Base-by-base conservation (phyloP, 1,140 invertebrate genomes). In the Tribolium madens region DNA sequence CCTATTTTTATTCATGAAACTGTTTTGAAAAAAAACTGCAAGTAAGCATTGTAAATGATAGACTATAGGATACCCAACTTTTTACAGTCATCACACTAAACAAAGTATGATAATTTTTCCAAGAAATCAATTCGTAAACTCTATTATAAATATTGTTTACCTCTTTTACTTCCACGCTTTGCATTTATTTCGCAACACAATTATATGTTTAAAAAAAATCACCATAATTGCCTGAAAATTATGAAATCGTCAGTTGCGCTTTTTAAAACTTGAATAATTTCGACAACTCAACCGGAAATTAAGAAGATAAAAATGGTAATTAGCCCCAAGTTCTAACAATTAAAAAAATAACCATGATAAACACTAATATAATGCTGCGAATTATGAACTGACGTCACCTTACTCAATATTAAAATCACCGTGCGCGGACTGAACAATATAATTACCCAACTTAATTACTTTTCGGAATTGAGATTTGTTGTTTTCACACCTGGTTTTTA, bases 21-120 rank as follows among this genome's bases (percentile, higher is more conserved):
- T 2, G 18, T 14, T 57, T 69, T 46, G 15, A 36, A 46, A 60
- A 46, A 36, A 76, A 76, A 71, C 53, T 76, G 75, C 75, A 76
- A 76, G 75, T 76, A 76, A 76, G 70, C 21, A 13, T 76, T 36
- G 12, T 71, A 71, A 76, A 76, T 76, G 64, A 50, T 69, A 31
- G 31, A 6, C 9, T 18, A 52, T 10, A 73, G n/a, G 26, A 15
- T 73, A 21, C 47, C 17, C 4, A 31, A 31, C 60, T 48, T 72
- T 73, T 26, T 73, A 14, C 26, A 21, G 12, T 13, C 72, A 48
- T 14, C 18, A 52, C 6, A 36, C 33, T 10, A 36, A 36, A 36
- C 10, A 36, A 36, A 36, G 33, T 36, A 33, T 52, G 46, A 52
- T 73, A 36, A 73, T 73, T 73, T 70, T 75, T 53, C 73, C 42